These are phyloP conservation scores for Ptyas mucosa DNA, from an alignment of 2,113 vertebrate species.

Conservation along the genomic window DNA sequence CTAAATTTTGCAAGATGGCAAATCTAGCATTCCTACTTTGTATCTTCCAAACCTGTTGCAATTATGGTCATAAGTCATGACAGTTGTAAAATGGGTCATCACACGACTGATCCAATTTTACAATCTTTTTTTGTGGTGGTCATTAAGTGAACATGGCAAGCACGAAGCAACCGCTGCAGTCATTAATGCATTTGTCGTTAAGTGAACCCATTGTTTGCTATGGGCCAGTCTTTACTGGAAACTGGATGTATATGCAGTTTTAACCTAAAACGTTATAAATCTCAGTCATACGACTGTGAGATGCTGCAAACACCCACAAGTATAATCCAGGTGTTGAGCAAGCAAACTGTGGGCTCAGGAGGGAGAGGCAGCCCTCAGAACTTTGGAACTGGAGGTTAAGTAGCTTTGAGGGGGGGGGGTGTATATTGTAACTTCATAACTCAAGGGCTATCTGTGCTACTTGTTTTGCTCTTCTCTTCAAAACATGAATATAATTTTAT, in stretches of 20 bases:
- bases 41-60: background rate
- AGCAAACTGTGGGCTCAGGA: background rate
- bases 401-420: background rate
- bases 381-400: background rate
- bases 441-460: background rate
- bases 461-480: background rate
- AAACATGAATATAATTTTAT: background rate
- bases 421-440: background rate
- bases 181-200: background rate
- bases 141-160: background rate
- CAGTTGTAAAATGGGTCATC: background rate
- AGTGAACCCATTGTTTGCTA: background rate
- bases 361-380: background rate
- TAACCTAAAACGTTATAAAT: background rate
- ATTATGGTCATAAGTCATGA: background rate
- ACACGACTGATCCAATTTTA: background rate
- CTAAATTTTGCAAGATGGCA: background rate
- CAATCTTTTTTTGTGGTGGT: background rate
- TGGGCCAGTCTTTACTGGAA: background rate
- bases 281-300: background rate
- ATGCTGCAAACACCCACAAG: background rate
- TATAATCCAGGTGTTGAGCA: background rate
- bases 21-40: background rate
- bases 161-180: background rate
- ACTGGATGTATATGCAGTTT: background rate